Conservation (phyloP, 1,140 invertebrate genomes). For the Cydia splendana region DNA sequence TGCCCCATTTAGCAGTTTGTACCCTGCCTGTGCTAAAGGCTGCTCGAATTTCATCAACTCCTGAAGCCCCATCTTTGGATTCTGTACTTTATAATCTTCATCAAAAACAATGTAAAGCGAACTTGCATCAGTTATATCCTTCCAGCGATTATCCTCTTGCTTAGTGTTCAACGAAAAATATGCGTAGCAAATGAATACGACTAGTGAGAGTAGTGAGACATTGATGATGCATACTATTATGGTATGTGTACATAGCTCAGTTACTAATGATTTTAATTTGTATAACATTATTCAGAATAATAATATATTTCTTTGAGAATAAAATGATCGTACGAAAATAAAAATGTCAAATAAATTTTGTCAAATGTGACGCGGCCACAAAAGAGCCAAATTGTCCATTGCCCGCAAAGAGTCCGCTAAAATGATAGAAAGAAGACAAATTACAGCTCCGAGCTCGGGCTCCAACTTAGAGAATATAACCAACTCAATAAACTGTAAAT, state of each 20-base stretch:
- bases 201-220: neutral
- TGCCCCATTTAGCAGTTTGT: conserved; percentile 35
- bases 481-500: neutral
- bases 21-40: conserved; percentile 38
- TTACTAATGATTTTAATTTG: neutral
- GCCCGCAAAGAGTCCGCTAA: neutral
- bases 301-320: neutral
- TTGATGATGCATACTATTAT: neutral
- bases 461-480: no score
- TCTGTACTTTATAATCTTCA: neutral
- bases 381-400: no score
- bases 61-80: neutral
- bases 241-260: neutral
- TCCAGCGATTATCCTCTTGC: neutral
- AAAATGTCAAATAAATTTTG: neutral
- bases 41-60: conserved; percentile 35
- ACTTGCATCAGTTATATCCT: neutral
- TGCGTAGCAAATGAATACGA: neutral
- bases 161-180: neutral
- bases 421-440: neutral
- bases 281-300: neutral
- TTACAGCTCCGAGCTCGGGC: no score
- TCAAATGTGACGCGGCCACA: neutral
- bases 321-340: neutral
- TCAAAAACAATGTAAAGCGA: neutral